A percentile compares a stretch with the other conserved stretches of the same genome.
These are phyloP conservation scores for Cichlasoma orientale DNA, from an alignment of 2,797 vertebrate species.

Conservation along the genomic window DNA sequence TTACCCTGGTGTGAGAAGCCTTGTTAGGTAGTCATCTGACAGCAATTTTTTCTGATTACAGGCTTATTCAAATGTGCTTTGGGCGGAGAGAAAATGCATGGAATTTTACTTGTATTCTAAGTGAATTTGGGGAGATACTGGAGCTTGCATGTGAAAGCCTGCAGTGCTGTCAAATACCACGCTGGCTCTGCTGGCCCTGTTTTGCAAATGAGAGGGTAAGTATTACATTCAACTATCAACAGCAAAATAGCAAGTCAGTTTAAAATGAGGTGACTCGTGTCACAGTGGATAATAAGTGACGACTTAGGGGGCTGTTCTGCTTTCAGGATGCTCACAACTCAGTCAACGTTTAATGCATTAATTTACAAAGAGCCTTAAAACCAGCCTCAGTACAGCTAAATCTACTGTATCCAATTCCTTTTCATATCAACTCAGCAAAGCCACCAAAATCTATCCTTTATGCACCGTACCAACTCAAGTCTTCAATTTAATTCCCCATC, in stretches of 20 bases:
- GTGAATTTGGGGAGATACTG: conserved; percentile 21
- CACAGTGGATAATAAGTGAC: conserved; percentile 52
- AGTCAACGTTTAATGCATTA: conserved; percentile 44
- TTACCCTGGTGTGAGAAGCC: conserved; percentile 46
- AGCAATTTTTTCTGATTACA: conserved; percentile 49
- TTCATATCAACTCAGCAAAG: conserved; percentile 44
- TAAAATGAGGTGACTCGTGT: conserved; percentile 56
- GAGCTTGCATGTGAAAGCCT: conserved; percentile 31
- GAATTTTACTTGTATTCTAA: conserved; percentile 26
- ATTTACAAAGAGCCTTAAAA: conserved; percentile 52
- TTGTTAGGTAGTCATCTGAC: conserved; percentile 58
- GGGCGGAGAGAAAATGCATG: conserved; percentile 14
- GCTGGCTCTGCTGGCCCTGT: conserved; percentile 8
- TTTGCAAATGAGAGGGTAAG: neutral
- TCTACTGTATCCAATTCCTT: conserved; percentile 60
- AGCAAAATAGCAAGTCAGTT: conserved; percentile 48
- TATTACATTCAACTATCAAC: conserved; percentile 37
- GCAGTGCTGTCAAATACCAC: conserved; percentile 15
- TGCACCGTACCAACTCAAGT: conserved; percentile 65
- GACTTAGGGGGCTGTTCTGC: conserved; percentile 31
- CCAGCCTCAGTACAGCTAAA: conserved; percentile 45
- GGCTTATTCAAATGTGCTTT: conserved; percentile 49
- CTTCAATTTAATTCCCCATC: conserved; percentile 85
- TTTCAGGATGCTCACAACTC: conserved; percentile 41
- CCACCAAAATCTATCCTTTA: conserved; percentile 65